These are phyloP conservation scores for Anoura caudifer DNA, from an alignment of 2,113 vertebrate genomes.

Conservation along the genomic window DNA sequence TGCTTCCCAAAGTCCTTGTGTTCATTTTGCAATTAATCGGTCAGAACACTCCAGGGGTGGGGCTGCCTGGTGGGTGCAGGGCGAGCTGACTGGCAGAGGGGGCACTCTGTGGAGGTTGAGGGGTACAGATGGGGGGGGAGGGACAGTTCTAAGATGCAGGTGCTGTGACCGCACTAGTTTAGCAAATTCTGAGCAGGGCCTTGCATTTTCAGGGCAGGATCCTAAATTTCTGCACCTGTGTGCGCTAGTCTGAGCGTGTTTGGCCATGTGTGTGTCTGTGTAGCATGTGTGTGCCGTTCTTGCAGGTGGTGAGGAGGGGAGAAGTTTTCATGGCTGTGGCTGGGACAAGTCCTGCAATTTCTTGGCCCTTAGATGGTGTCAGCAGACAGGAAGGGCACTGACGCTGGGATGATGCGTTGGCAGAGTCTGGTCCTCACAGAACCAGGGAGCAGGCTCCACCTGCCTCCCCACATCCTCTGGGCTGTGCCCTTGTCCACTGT, in stretches of 20 bases:
- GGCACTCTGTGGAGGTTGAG: not conserved
- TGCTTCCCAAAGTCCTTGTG: not conserved
- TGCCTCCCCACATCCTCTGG: not conserved
- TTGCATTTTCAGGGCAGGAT: not conserved
- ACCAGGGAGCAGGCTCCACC: not conserved
- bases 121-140: not conserved
- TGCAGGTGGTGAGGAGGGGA: not conserved
- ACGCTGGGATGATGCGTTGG: not conserved
- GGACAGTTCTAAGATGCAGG: not conserved
- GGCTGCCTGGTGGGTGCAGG: not conserved
- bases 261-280: not conserved
- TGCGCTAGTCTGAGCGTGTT: not conserved
- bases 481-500: too few species aligned
- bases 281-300: fast-evolving
- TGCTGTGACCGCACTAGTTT: not conserved
- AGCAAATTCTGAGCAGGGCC: not conserved
- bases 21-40: fast-evolving
- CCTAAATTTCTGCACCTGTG: not conserved
- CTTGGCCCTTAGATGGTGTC: not conserved
- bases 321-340: not conserved
- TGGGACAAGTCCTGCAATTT: not conserved
- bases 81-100: not conserved
- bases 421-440: not conserved
- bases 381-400: not conserved
- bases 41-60: not conserved